Evolutionary conservation across 2,888 invertebrate species (phyloP), one percentile per base, ranked within the genome.

Genomic region (Yponomeuta sedellus): DNA sequence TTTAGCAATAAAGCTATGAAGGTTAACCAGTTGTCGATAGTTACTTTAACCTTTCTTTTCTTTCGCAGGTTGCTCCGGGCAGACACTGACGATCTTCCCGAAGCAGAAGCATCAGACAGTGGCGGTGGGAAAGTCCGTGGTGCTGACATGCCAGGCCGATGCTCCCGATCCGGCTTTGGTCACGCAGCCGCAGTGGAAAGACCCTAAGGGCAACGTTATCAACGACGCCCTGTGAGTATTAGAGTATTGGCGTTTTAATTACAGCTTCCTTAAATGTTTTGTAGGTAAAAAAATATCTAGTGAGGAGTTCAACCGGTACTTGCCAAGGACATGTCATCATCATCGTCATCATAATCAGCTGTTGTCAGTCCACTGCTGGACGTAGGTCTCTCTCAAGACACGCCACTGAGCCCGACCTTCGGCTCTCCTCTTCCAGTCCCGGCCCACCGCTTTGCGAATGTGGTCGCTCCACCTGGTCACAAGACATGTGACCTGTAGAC

Each of bases 101-200:
- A 91, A 86, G 71, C 94, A 94, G 74, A 92, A 93, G 67, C 92
- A 93, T 67, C 94, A 95, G 79, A 93, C 94, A 16, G 96, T 94
- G 72, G 93, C 96, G 0, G 93, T 96, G 12, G 96, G 96, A 65
- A 93, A 94, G 75, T 94, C 94, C 58, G 92, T 96, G 67, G 94
- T 96, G 64, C 88, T 97, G 70, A 96, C 96, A 6, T 97, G 97
- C 80, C 93, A 93, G 73, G 94, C 96, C 5, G 93, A 92, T 65
- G 95, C 95, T 1, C 92, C 93, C 0, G 93, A 96, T 74, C 91
- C 93, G 2, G 86, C 88, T 10, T 89, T 96, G 57, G 93, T 97
- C 66, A 93, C 93, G 40, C 94, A 96, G 75, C 92, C 97, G 61
- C 94, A 95, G 77, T 97, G 97, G 97, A 92, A 94, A 71, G 96